A percentile compares a stretch with the other conserved stretches of the same genome.
Conservation (phyloP, 2,113 vertebrate species). For the Vombatus ursinus region DNA sequence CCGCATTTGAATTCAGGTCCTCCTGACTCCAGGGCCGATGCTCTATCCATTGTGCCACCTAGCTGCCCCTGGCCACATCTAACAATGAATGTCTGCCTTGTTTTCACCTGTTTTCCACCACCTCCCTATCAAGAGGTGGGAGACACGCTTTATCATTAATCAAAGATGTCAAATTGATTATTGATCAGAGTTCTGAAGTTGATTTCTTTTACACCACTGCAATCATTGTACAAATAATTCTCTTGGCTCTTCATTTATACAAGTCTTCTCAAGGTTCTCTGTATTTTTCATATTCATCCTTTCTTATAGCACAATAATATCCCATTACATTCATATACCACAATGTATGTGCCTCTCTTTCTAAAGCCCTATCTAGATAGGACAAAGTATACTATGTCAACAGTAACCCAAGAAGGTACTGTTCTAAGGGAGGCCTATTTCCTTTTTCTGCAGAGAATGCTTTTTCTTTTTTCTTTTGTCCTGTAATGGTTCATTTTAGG, state of each 20-base stretch:
- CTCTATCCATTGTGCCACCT: no score
- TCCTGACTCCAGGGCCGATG: no score
- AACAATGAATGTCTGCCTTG: not conserved
- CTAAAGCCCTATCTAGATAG: not conserved
- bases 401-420: not conserved
- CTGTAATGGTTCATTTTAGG: not conserved
- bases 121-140: not conserved
- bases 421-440: not conserved
- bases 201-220: not conserved
- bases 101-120: not conserved
- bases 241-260: not conserved
- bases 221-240: not conserved
- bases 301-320: not conserved
- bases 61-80: not conserved
- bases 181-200: not conserved
- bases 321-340: not conserved
- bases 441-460: conserved; percentile 1
- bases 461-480: not conserved
- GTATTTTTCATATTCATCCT: not conserved
- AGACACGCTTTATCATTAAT: not conserved
- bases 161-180: not conserved
- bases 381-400: not conserved
- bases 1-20: no score
- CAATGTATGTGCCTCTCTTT: not conserved
- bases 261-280: not conserved